Evolutionary conservation across 2,113 vertebrate genomes (phyloP).

Genomic region (Vimba vimba): DNA sequence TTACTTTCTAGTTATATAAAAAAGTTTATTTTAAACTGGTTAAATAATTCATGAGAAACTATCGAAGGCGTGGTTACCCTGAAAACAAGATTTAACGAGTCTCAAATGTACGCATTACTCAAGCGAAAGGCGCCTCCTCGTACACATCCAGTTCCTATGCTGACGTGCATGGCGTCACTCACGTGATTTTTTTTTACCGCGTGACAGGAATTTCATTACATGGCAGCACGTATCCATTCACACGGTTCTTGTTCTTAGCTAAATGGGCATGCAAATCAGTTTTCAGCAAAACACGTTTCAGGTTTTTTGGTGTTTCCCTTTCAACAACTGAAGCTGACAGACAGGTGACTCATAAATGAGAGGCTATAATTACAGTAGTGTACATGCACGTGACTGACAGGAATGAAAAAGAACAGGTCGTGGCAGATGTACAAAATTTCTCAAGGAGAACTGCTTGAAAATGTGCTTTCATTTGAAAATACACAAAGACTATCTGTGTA

Average conservation of each 20-base stretch:
- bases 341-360: not conserved
- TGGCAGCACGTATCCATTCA: not conserved
- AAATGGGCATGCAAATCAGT: not conserved
- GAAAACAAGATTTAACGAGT: not conserved
- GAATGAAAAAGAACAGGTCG: not conserved
- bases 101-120: not conserved
- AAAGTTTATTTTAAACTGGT: not conserved
- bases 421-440: not conserved
- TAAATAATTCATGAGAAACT: not conserved
- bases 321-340: not conserved
- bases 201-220: slow-evolving; percentile 4
- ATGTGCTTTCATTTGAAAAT: not conserved
- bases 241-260: not conserved
- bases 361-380: not conserved
- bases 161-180: not conserved
- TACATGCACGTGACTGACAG: not conserved
- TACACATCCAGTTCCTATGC: not conserved
- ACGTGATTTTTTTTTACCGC: not conserved
- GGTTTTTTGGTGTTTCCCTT: not conserved
- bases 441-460: not conserved
- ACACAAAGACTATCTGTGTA: not conserved
- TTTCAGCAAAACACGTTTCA: not conserved
- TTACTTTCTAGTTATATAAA: not conserved
- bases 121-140: not conserved
- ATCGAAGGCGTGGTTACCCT: not conserved